phyloP scores from a whole-genome alignment of 2,797 vertebrate genomes.

The Lophotriccus pileatus region DNA sequence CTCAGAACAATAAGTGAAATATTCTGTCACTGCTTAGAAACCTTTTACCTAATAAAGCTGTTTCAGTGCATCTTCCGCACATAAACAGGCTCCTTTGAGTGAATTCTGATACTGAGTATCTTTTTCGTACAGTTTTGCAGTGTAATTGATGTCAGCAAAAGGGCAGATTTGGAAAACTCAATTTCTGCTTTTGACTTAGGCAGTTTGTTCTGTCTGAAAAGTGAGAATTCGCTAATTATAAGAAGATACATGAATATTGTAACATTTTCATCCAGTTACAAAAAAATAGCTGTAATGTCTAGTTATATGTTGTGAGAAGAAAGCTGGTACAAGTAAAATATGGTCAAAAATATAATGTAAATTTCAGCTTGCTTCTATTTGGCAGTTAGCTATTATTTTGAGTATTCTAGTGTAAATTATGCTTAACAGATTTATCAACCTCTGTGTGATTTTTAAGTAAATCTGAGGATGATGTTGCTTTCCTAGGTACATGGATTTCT shows the following conservation, averaged over 20 bases:
- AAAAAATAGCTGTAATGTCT: background rate
- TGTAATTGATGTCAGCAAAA: background rate
- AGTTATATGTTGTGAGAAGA: background rate
- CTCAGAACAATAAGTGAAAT: background rate
- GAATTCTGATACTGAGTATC: background rate
- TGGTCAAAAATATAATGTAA: background rate
- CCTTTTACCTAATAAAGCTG: background rate
- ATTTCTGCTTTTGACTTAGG: background rate
- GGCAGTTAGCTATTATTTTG: background rate
- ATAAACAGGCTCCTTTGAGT: background rate
- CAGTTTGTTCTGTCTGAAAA: background rate
- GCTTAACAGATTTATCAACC: background rate
- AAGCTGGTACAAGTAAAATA: background rate
- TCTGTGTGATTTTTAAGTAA: background rate
- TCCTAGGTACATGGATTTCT: conserved; percentile 97
- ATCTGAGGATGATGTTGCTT: conserved; percentile 51
- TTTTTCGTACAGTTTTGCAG: background rate
- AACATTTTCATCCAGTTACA: background rate
- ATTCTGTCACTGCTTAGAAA: background rate
- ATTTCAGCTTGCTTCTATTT: background rate
- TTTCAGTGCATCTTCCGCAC: background rate
- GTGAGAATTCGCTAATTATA: background rate
- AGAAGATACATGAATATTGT: background rate
- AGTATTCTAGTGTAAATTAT: background rate
- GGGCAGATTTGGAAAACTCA: background rate